phyloP scores from a whole-genome alignment of 2,888 invertebrate species.

The Stenoptilia bipunctidactyla region DNA sequence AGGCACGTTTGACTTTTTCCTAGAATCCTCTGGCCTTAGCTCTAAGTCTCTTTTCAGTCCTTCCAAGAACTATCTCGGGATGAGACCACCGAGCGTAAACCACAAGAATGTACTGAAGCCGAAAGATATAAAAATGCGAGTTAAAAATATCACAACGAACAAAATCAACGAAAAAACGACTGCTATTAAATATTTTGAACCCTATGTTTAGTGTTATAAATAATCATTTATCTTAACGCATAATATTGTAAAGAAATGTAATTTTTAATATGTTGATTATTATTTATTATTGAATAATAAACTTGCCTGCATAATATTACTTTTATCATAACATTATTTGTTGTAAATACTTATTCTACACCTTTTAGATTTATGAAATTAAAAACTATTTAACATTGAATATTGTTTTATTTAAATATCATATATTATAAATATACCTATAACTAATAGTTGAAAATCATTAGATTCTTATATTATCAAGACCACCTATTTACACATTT shows the following conservation, averaged over 20 bases:
- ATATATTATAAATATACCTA: no score
- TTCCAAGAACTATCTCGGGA: constrained; percentile 39
- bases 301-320: constrained; percentile 67
- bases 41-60: constrained; percentile 81
- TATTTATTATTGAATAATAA: constrained; percentile 61
- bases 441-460: no score
- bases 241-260: constrained; percentile 31
- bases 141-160: constrained; percentile 74
- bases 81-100: constrained; percentile 76
- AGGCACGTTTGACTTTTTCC: constrained; percentile 78
- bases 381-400: constrained; percentile 36
- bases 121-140: constrained; percentile 82
- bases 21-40: constrained; percentile 84
- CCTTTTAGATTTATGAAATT: constrained; percentile 15
- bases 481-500: no score
- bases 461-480: no score
- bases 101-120: constrained; percentile 83
- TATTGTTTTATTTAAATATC: constrained; percentile 21
- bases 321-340: constrained; percentile 33
- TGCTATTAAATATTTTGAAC: constrained; percentile 69
- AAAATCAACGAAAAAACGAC: constrained; percentile 70
- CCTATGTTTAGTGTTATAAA: constrained; percentile 48
- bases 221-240: constrained; percentile 22
- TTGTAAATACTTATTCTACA: constrained; percentile 43
- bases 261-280: constrained; percentile 54